These are phyloP conservation scores for Zosterops pallidus DNA, from an alignment of 2,113 vertebrate species.

Conservation along the genomic window DNA sequence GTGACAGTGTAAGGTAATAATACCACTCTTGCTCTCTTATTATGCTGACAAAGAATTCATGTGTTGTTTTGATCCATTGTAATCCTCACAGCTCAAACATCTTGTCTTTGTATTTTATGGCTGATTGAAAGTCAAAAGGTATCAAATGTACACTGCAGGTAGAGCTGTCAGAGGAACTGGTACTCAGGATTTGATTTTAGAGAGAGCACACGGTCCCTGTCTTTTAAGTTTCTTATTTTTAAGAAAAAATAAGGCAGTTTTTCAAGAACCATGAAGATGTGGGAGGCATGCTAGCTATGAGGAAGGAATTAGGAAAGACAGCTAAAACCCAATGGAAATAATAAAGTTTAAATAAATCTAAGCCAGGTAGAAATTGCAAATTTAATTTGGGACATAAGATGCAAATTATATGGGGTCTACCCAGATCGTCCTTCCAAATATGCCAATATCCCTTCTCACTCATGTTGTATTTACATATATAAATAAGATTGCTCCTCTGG, in stretches of 20 bases:
- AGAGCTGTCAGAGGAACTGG: neutral
- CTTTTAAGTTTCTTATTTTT: neutral
- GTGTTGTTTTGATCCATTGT: slow-evolving; percentile 28
- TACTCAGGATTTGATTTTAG: neutral
- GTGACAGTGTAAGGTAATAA: neutral
- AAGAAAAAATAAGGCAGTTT: neutral
- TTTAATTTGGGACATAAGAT: neutral
- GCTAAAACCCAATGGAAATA: neutral
- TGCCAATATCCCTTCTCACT: neutral
- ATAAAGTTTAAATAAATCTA: neutral
- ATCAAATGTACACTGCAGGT: neutral
- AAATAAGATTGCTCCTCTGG: neutral
- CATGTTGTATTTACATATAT: neutral
- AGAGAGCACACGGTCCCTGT: neutral
- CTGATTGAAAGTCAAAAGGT: neutral
- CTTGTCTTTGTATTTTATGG: neutral
- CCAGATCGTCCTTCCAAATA: neutral
- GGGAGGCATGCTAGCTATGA: neutral
- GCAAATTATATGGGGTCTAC: neutral
- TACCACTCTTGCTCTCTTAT: neutral
- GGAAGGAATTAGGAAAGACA: neutral
- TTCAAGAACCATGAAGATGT: neutral
- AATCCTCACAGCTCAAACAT: neutral
- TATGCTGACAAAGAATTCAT: neutral
- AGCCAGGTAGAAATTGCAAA: neutral